phyloP scores from a whole-genome alignment of 2,113 vertebrate genomes.

The Nematolebias whitei region DNA sequence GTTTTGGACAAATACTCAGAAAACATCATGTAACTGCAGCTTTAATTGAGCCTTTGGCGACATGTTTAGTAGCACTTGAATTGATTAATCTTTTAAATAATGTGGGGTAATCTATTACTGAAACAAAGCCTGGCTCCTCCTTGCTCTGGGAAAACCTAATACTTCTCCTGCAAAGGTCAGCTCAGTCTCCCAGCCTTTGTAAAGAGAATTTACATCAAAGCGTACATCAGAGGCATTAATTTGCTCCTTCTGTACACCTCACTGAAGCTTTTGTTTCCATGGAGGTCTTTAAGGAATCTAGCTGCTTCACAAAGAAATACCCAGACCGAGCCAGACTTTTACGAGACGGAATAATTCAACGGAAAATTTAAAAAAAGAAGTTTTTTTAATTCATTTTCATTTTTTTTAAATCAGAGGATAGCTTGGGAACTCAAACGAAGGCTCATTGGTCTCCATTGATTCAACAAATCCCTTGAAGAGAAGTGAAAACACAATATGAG shows the following conservation, averaged over 20 bases:
- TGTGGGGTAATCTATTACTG: neutral
- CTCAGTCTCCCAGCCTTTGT: conserved; percentile 44
- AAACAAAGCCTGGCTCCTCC: conserved; percentile 2
- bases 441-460: too few species aligned
- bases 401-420: too few species aligned
- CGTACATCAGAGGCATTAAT: conserved; percentile 32
- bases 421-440: too few species aligned
- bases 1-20: too few species aligned
- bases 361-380: neutral
- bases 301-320: conserved; percentile 18
- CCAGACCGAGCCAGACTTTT: conserved; percentile 30
- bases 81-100: neutral
- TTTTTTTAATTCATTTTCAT: too few species aligned
- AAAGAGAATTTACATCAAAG: conserved; percentile 42
- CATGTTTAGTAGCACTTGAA: too few species aligned
- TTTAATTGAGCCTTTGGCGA: too few species aligned
- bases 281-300: conserved; percentile 43
- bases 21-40: too few species aligned
- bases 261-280: conserved; percentile 41
- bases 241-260: conserved; percentile 3
- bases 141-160: conserved; percentile 5
- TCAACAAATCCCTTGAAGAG: too few species aligned
- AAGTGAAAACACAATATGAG: too few species aligned
- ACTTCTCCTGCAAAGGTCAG: conserved; percentile 45
- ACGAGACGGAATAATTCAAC: conserved; percentile 10